These are phyloP conservation scores for Siniperca undulata DNA, from an alignment of 2,797 vertebrate species.

Conservation along the genomic window DNA sequence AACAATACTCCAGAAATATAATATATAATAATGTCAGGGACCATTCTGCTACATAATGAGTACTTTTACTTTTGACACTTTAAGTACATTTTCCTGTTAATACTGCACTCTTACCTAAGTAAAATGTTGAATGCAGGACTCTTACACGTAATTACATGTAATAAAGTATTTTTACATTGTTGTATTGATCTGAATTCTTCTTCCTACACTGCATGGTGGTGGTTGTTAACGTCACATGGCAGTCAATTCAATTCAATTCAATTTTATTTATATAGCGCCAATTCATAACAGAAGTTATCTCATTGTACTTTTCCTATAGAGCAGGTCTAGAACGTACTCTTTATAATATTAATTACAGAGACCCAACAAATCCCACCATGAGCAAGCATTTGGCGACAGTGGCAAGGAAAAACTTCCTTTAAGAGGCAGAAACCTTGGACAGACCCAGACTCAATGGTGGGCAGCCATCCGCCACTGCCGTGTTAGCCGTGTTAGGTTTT, in stretches of 20 bases:
- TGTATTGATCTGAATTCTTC: neutral
- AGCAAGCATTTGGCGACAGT: too few relatives aligned
- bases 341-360: too few relatives aligned
- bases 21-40: neutral
- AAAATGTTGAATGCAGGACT: neutral
- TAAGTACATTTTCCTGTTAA: neutral
- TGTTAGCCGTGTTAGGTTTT: too few relatives aligned
- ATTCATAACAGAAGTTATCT: too few relatives aligned
- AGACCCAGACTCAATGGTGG: too few relatives aligned
- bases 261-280: too few relatives aligned
- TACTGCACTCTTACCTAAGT: neutral
- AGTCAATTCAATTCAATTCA: neutral
- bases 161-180: neutral
- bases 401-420: too few relatives aligned
- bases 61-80: neutral
- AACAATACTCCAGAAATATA: neutral
- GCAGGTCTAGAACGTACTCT: too few relatives aligned
- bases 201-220: neutral
- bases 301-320: too few relatives aligned
- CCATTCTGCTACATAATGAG: neutral
- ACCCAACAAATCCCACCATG: too few relatives aligned
- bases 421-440: too few relatives aligned
- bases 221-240: conserved; percentile 29
- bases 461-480: too few relatives aligned
- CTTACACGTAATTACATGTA: neutral